Evolutionary conservation across 2,797 vertebrate species (phyloP).

Genomic region (Anas bahamensis): DNA sequence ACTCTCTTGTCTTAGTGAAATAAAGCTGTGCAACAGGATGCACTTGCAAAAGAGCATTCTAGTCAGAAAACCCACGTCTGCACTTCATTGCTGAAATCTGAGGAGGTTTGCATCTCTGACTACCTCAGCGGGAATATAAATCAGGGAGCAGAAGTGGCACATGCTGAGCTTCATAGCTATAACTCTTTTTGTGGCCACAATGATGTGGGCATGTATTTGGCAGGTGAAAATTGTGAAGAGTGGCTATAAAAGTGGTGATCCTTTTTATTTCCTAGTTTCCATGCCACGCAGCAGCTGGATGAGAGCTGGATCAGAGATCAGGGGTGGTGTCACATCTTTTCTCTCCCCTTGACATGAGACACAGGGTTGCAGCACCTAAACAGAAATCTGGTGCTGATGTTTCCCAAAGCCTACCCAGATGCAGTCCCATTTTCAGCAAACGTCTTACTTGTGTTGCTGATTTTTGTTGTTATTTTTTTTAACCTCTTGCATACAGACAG

Average conservation of each 20-base stretch:
- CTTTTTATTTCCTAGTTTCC: not conserved
- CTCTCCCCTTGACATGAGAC: not conserved
- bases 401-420: not conserved
- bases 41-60: not conserved
- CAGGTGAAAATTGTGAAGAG: not conserved
- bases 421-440: slow-evolving; percentile 6
- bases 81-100: slow-evolving; percentile 4
- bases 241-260: not conserved
- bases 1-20: not conserved
- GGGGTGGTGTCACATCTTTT: not conserved
- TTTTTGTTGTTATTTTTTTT: not conserved
- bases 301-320: not conserved
- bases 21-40: not conserved
- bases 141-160: not conserved
- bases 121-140: not conserved
- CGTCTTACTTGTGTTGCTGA: not conserved
- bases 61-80: not conserved
- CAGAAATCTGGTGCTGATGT: not conserved
- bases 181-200: not conserved
- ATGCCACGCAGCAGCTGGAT: not conserved
- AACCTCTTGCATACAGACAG: not conserved
- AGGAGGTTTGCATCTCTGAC: not conserved
- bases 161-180: not conserved
- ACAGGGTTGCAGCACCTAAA: not conserved
- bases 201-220: not conserved